Evolutionary conservation across 2,797 vertebrate species (phyloP), one percentile per base, ranked within the genome.

Genomic region (Agapornis canus): DNA sequence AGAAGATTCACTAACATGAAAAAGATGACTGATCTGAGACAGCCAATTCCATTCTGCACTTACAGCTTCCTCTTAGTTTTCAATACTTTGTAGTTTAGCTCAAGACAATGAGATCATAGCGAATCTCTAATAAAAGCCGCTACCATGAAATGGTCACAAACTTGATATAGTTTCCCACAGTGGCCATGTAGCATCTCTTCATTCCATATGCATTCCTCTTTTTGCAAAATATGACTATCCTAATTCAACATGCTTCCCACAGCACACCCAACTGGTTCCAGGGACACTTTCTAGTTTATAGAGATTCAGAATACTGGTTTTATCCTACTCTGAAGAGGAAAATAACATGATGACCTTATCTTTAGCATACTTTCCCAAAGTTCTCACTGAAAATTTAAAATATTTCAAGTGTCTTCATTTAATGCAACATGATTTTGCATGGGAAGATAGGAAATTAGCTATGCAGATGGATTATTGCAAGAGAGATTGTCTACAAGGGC

Each of bases 351-450:
- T 29, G 32, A 54, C 17, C 8, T 81, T 57, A 48, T 77, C 31
- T 82, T 72, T 39, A 86, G 15, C 51, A 42, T 43, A 40, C 8
- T 77, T 85, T 72, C 26, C 39, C 27, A 90, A 82, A 91, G 32
- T 81, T 92, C 43, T 45, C 23, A 39, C 68, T 83, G 61, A 76
- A 94, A 86, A 69, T 48, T 59, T 42, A 63, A 81, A 43, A 64
- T 75, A 49, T 43, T 82, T 71, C 66, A 80, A 79, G 47, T 85
- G 72, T 45, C 29, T 91, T 13, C 1, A 3, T 78, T 93, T 90
- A 90, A 91, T 63, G 12, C 6, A 72, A 35, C 91, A 51, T 78
- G 56, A 94, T 92, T 95, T 93, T 61, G 61, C 70, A 63, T 69
- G 63, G 80, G 85, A 94, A 84, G 82, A 85, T 2, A 40, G 23